Conservation (phyloP, 1,140 invertebrate genomes). For the Lerema accius region DNA sequence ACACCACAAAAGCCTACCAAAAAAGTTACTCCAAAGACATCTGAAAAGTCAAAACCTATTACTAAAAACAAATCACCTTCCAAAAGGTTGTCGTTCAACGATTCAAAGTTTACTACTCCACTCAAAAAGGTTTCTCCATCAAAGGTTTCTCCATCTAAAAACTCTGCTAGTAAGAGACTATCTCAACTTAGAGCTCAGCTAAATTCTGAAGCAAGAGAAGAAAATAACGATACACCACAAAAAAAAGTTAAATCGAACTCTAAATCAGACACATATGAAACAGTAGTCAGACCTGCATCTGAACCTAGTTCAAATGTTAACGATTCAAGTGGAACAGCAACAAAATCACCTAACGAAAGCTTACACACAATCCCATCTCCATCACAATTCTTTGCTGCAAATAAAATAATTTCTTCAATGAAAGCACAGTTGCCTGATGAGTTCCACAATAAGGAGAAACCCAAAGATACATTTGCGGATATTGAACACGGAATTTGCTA, state of each 20-base stretch:
- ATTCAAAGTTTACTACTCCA: constrained; percentile 2
- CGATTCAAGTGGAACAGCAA: constrained; percentile 52
- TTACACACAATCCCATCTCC: constrained; percentile 62
- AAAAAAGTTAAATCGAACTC: constrained; percentile 46
- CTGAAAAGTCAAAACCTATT: background rate
- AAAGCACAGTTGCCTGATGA: constrained; percentile 74
- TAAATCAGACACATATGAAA: constrained; percentile 41
- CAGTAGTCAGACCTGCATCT: constrained; percentile 39
- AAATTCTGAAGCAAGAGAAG: constrained; percentile 48
- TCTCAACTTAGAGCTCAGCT: constrained; percentile 53
- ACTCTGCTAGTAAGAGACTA: constrained; percentile 60
- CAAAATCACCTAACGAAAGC: constrained; percentile 64
- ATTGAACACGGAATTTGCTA: constrained; percentile 72
- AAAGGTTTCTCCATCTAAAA: constrained; percentile 41
- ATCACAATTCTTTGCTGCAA: constrained; percentile 75
- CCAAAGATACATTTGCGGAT: constrained; percentile 73
- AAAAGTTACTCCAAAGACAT: background rate
- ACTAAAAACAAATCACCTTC: background rate
- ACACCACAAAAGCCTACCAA: constrained; percentile 2
- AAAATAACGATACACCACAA: constrained; percentile 35
- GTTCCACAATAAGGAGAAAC: constrained; percentile 61
- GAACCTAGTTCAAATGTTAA: constrained; percentile 59
- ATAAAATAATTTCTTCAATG: constrained; percentile 77
- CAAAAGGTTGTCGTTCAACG: constrained; percentile 19
- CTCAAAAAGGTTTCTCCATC: constrained; percentile 27